Percentiles rank a stretch among this genome's conserved stretches.
Conservation (phyloP, 2,113 vertebrate species). For the Ascaphus truei region DNA sequence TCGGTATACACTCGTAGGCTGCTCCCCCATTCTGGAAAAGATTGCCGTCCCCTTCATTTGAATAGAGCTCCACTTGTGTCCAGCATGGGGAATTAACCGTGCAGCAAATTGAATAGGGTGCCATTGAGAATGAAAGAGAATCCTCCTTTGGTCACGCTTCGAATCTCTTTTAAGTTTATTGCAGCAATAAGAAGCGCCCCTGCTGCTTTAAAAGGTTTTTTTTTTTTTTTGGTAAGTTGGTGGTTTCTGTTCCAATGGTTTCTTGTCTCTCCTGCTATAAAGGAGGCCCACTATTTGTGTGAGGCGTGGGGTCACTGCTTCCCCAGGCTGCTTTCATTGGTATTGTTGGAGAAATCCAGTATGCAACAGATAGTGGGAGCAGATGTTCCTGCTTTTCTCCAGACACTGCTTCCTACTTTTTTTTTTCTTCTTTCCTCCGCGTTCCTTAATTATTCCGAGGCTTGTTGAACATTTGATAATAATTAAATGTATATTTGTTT, state of each 20-base stretch:
- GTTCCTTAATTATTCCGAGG: conserved; percentile 33
- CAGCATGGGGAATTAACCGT: too few relatives aligned
- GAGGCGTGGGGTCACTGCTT: conserved; percentile 47
- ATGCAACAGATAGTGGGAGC: conserved; percentile 48
- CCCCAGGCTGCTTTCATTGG: conserved; percentile 48
- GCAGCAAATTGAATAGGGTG: too few relatives aligned
- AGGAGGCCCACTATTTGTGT: conserved; percentile 44
- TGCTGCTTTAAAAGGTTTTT: conserved; percentile 1
- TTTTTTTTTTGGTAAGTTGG: background rate
- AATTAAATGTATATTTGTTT: background rate
- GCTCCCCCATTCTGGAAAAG: too few relatives aligned
- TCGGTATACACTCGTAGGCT: too few relatives aligned
- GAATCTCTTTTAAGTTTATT: conserved; percentile 2
- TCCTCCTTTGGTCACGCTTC: conserved; percentile 16
- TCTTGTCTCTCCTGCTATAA: background rate
- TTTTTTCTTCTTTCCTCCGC: conserved; percentile 19
- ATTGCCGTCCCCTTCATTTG: too few relatives aligned
- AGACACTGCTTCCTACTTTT: conserved; percentile 22
- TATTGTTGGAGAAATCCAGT: conserved; percentile 48
- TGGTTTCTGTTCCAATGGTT: background rate
- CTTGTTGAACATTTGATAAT: background rate
- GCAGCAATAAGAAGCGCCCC: background rate
- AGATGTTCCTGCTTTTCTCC: conserved; percentile 46
- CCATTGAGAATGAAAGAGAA: conserved; percentile 18
- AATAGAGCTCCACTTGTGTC: too few relatives aligned